Conservation (phyloP, 1,140 invertebrate genomes). For the Drosophila jambulina region DNA sequence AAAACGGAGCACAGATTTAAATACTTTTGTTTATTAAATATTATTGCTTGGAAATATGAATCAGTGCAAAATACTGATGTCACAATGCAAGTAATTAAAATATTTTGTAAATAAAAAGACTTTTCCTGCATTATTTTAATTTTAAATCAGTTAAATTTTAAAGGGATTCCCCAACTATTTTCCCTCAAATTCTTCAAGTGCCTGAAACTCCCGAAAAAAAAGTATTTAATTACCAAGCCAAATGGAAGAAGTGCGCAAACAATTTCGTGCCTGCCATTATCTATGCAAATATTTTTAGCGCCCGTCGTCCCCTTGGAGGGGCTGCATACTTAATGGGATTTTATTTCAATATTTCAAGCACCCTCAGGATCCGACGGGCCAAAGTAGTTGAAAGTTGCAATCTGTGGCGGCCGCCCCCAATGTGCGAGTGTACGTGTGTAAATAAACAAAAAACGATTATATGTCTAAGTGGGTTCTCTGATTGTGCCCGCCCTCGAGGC, state of each 20-base stretch:
- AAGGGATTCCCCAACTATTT: neutral
- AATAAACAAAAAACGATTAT: slow-evolving; percentile 41
- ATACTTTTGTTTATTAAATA: too few relatives aligned
- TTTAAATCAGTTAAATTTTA: neutral
- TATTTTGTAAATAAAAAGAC: neutral
- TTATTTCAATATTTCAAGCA: slow-evolving; percentile 76
- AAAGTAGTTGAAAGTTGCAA: slow-evolving; percentile 64
- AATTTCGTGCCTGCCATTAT: slow-evolving; percentile 56
- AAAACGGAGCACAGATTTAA: too few relatives aligned
- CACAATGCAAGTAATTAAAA: neutral
- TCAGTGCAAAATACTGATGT: too few relatives aligned
- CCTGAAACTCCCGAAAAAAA: slow-evolving; percentile 1
- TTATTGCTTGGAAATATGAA: neutral
- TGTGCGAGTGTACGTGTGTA: slow-evolving; percentile 13
- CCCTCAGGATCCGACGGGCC: slow-evolving; percentile 23
- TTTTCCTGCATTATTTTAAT: neutral
- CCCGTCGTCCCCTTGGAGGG: neutral
- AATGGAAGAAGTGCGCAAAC: slow-evolving; percentile 52
- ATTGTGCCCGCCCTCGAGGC: slow-evolving; percentile 12
- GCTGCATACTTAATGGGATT: slow-evolving; percentile 59
- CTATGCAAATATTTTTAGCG: slow-evolving; percentile 69
- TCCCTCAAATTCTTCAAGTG: neutral
- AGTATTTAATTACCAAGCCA: slow-evolving; percentile 64
- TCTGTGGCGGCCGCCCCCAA: slow-evolving; percentile 20
- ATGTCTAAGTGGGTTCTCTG: slow-evolving; percentile 31